Base-by-base conservation (phyloP, 2,113 vertebrate genomes). In the Phrynosoma platyrhinos region DNA sequence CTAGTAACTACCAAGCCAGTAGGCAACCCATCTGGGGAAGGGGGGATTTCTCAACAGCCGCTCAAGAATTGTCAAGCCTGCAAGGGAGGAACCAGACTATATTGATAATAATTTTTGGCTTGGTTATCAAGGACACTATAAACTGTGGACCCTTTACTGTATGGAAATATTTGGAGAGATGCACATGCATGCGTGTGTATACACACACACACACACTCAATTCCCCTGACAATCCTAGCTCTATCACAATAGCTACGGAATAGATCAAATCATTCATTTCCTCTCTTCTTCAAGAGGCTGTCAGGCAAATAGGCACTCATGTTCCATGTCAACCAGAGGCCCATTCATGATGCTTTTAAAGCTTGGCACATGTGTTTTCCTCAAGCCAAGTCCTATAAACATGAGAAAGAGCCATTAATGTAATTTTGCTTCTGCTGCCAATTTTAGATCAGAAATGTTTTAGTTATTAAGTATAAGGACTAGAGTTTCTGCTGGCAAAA, bases 241-340 rank as follows among this genome's bases (percentile, higher is more conserved):
- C 82, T 82, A 79, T 18, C 79, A 79, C 42, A 1, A 2, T 5
- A 36, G 21, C 25, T 52, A 84, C 55, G 84, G 55, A 77, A 71
- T 80, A 64, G 47, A 47, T 2, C 74, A 87, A 47, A 58, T 2
- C 58, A 32, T 0, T 36, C 40, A 47, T 0, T 52, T 68, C 85
- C 89, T 89, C 81, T 88, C 86, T 86, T 75, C 53, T 12, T 84
- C 52, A 94, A 58, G 4, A 7, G 0, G 40, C 6, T 87, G 21
- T 0, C 32, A 74, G 52, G 85, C 21, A 83, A 79, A 47, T 62
- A 78, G 78, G 27, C 84, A 32, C 23, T 42, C 53, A 40, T 79
- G 40, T 90, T 90, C 85, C 7, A 40, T 12, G 72, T 84, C 47
- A 69, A 78, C 47, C 62, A 75, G 74, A 87, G 72, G 21, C 86